Evolutionary conservation across 1,140 invertebrate species (phyloP), one percentile per base, ranked within the genome.

Genomic region (Campodea augens): DNA sequence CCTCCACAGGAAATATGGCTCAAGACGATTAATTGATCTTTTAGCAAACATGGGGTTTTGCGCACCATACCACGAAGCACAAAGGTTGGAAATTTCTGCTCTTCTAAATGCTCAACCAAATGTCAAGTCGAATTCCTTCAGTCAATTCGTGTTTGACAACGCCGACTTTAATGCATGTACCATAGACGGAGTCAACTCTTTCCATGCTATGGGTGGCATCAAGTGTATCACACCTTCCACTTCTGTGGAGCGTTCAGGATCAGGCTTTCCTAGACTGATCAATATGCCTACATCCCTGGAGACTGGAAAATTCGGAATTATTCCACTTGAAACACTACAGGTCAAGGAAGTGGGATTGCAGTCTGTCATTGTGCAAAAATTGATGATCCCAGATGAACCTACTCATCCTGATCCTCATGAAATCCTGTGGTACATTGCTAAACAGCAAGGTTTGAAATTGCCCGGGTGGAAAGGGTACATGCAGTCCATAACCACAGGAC

Each of bases 131-230:
- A 15, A 7, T 32, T 15, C n/a, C n/a, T 15, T 32, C 7, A 32
- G 7, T 10, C 27, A 32, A 32, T 15, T 32, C 27, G 27, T 32
- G 7, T 32, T 32, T 32, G 27, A 32, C n/a, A 32, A 32, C 27
- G 27, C n/a, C 7, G 48, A 50, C 32, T 21, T 51, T n/a, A 51
- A 51, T 50, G 50, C 51, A 2, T 42, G 45, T 27, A 52, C 50
- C 12, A 25, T 50, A 12, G 49, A 50, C 45, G 48, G 48, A 23
- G 32, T 36, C 24, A 29, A 45, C 25, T 48, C 49, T 4, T 50
- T 50, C 40, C 49, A 48, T 39, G 38, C 10, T 20, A 51, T 51
- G 45, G 48, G 48, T 37, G 45, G 48, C 19, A 50, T 51, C 27
- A 46, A 45, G 45, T 27, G 36, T 22, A 41, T 52, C n/a, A 48